A percentile compares a stretch with the other conserved stretches of the same genome.
Conservation (phyloP, 2,797 vertebrate species). For the Hippopotamyrus pictus region DNA sequence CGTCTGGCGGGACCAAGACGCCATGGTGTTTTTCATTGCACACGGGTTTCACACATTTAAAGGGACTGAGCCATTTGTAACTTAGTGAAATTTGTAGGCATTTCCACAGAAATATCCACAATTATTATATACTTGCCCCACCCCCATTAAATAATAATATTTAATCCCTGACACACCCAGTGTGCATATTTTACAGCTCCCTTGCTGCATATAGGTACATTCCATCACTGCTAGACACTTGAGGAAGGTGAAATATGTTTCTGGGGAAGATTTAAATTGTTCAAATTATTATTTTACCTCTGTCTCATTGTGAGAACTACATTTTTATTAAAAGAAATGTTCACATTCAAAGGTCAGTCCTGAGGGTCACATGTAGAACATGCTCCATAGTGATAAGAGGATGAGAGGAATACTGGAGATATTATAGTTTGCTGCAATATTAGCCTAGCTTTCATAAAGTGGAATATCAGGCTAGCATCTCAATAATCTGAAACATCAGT, state of each 20-base stretch:
- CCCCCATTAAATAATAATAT: conserved; percentile 16
- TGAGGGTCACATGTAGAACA: no score
- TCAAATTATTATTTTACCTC: neutral
- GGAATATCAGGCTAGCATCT: neutral
- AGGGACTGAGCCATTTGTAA: neutral
- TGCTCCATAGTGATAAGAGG: neutral
- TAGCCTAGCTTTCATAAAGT: neutral
- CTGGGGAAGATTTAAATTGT: neutral
- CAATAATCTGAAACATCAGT: neutral
- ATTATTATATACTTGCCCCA: neutral
- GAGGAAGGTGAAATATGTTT: neutral
- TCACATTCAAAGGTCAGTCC: neutral
- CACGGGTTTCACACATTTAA: neutral
- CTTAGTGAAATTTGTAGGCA: neutral
- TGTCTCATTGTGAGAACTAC: neutral
- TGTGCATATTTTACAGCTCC: neutral
- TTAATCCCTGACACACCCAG: conserved; percentile 11
- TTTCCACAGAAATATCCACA: conserved; percentile 49
- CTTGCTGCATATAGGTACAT: neutral
- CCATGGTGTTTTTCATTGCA: conserved; percentile 33
- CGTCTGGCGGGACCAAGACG: no score
- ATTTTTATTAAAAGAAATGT: neutral
- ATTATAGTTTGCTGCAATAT: neutral
- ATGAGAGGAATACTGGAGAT: neutral
- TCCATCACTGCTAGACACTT: neutral